A percentile compares a stretch with the other conserved stretches of the same genome.
These are phyloP conservation scores for Malthinus seriepunctatus DNA, from an alignment of 2,888 invertebrate genomes.

Conservation along the genomic window DNA sequence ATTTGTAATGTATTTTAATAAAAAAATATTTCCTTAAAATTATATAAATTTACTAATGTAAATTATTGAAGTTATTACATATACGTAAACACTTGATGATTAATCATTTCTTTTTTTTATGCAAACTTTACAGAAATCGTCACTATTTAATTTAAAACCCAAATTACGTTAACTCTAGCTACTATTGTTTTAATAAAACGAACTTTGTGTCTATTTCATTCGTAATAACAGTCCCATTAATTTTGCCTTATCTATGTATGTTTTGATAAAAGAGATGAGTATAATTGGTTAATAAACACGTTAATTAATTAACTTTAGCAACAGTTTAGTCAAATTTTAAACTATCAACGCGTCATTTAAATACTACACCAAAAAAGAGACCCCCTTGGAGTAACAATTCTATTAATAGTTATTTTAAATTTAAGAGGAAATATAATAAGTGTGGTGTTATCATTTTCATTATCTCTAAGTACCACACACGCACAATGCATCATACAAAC, in stretches of 20 bases:
- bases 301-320: not conserved
- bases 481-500: no score
- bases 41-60: not conserved
- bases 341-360: conserved; percentile 4
- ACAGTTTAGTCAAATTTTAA: not conserved
- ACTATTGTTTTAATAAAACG: not conserved
- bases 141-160: conserved; percentile 2
- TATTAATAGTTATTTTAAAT: conserved; percentile 28
- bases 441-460: conserved; percentile 8
- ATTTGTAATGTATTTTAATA: conserved; percentile 1
- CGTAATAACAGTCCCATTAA: conserved; percentile 14
- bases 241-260: conserved; percentile 19
- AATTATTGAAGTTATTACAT: not conserved
- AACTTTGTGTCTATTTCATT: not conserved
- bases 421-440: conserved; percentile 21
- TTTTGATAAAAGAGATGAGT: conserved; percentile 12
- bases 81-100: conserved; percentile 9
- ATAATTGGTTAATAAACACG: conserved; percentile 1
- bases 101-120: conserved; percentile 12
- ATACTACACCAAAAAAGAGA: conserved; percentile 15
- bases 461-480: conserved; percentile 11
- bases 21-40: not conserved
- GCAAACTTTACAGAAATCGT: not conserved
- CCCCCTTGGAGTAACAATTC: conserved; percentile 24
- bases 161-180: not conserved